Evolutionary conservation across 1,140 invertebrate species (phyloP).

Genomic region (Hydropsyche tenuis): DNA sequence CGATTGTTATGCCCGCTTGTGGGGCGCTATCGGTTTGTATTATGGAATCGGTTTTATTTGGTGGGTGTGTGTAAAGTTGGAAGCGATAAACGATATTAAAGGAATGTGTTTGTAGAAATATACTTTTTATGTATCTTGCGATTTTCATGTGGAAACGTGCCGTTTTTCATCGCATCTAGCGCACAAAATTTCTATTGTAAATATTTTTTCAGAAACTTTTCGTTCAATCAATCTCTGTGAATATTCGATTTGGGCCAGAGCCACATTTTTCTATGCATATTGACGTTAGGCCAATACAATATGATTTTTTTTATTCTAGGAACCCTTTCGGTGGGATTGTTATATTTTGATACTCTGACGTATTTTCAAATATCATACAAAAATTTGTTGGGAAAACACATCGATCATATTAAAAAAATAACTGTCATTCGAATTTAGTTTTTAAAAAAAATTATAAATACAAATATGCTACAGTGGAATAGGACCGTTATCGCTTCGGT

Average conservation of each 20-base stretch:
- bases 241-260: conserved; percentile 23
- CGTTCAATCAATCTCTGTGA: conserved; percentile 29
- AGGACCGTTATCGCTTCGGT: not conserved
- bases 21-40: too few species aligned
- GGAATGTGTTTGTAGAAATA: too few species aligned
- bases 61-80: too few species aligned
- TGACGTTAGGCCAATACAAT: not conserved
- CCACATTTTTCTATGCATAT: conserved; percentile 17
- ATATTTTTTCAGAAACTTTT: conserved; percentile 28
- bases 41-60: too few species aligned
- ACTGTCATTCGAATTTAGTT: not conserved
- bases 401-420: conserved; percentile 3
- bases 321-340: not conserved
- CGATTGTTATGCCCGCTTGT: too few species aligned
- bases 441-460: not conserved
- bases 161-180: conserved; percentile 1
- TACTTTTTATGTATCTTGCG: not conserved
- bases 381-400: not conserved
- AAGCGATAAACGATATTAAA: too few species aligned
- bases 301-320: not conserved
- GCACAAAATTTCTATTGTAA: conserved; percentile 28
- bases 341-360: too few species aligned
- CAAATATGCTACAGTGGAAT: not conserved
- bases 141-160: conserved; percentile 1
- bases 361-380: too few species aligned